A percentile compares a stretch with the other conserved stretches of the same genome.
Evolutionary conservation across 2,113 vertebrate species (phyloP).

Genomic region (Gobio gobio): DNA sequence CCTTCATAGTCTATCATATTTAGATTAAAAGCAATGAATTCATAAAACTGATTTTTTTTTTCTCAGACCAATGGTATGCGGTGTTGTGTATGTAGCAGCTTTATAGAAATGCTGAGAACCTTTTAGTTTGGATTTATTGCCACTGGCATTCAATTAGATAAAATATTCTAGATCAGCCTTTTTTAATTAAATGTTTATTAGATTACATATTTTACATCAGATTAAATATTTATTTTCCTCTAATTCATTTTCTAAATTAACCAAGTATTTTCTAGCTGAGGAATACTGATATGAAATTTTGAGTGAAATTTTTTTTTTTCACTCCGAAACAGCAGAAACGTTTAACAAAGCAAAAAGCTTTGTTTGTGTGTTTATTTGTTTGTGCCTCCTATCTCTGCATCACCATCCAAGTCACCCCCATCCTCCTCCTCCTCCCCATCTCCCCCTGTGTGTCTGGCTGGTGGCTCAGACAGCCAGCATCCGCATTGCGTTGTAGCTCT

Average conservation of each 20-base stretch:
- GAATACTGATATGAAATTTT: neutral
- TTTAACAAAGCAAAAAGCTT: conserved; percentile 16
- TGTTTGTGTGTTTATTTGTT: conserved; percentile 45
- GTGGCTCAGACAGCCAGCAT: conserved; percentile 75
- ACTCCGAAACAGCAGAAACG: neutral
- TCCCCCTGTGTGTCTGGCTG: conserved; percentile 68
- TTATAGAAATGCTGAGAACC: neutral
- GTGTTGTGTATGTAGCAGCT: neutral
- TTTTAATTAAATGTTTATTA: neutral
- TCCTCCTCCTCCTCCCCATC: conserved; percentile 36
- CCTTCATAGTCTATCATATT: neutral
- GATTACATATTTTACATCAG: neutral
- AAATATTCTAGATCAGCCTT: conserved; percentile 5
- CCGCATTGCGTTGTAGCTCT: conserved; percentile 76
- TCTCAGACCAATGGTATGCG: neutral
- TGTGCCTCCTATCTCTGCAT: conserved; percentile 43
- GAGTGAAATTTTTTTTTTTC: neutral
- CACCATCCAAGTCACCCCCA: conserved; percentile 7
- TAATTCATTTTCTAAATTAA: neutral
- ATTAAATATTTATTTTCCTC: neutral
- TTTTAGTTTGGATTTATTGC: conserved; percentile 3
- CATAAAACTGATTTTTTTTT: neutral
- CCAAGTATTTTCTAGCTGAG: neutral
- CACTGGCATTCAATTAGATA: conserved; percentile 8
- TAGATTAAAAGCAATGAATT: neutral